Conservation (phyloP, 2,888 invertebrate species). For the Euplexia lucipara region DNA sequence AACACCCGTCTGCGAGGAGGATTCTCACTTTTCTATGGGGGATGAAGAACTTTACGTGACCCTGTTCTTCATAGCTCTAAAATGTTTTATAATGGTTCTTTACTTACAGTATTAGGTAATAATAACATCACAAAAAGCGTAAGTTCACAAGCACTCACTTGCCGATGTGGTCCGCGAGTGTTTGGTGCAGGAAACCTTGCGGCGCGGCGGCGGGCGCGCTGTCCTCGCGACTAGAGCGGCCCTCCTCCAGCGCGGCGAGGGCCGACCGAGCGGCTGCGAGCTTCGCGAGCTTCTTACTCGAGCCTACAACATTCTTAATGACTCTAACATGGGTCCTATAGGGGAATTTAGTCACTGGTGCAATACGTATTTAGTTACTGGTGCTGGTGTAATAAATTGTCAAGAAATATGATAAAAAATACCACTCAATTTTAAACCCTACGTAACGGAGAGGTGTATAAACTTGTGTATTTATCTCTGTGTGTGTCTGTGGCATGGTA, state of each 20-base stretch:
- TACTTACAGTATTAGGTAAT: too few relatives aligned
- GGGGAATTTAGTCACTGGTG: too few relatives aligned
- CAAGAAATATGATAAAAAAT: not conserved
- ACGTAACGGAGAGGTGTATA: too few relatives aligned
- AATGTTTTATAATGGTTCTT: too few relatives aligned
- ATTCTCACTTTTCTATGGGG: too few relatives aligned
- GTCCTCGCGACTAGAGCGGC: constrained; percentile 61
- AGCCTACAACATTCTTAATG: constrained; percentile 88
- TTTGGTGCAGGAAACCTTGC: constrained; percentile 91
- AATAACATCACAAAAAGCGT: too few relatives aligned
- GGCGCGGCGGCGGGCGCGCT: constrained; percentile 45
- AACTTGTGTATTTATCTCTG: too few relatives aligned
- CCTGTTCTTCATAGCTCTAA: too few relatives aligned
- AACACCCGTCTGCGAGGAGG: not conserved
- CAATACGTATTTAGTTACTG: not conserved
- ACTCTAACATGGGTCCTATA: not conserved
- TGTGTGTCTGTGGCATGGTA: too few relatives aligned
- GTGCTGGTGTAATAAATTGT: too few relatives aligned
- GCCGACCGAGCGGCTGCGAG: constrained; percentile 96
- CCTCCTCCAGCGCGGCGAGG: constrained; percentile 91
- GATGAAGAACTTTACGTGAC: too few relatives aligned
- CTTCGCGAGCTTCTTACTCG: constrained; percentile 98
- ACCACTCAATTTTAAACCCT: not conserved
- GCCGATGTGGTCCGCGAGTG: constrained; percentile 93
- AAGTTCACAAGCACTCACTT: too few relatives aligned